Conservation (phyloP, 2,113 vertebrate genomes). For the Eulemur macaco region DNA sequence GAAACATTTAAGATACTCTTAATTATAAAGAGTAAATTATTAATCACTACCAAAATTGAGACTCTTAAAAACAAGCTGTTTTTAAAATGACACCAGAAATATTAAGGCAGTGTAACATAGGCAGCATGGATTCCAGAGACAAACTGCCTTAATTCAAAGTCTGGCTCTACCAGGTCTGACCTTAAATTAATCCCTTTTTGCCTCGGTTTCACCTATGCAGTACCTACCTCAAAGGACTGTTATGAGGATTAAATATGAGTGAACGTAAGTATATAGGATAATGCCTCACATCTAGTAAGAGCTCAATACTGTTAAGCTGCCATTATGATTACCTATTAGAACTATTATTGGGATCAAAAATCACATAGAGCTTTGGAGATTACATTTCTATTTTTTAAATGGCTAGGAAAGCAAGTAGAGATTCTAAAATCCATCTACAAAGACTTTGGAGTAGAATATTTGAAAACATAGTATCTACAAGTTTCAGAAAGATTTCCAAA, state of each 20-base stretch:
- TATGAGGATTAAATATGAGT: not conserved
- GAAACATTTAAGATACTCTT: not conserved
- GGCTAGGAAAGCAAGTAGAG: not conserved
- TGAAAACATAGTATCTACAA: slow-evolving; percentile 4
- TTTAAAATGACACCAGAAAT: not conserved
- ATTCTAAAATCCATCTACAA: slow-evolving; percentile 2
- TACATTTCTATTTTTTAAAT: slow-evolving; percentile 9
- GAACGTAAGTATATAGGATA: not conserved
- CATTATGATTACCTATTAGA: not conserved
- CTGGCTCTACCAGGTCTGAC: not conserved
- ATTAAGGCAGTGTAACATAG: not conserved
- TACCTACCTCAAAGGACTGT: not conserved
- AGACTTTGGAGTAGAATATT: not conserved
- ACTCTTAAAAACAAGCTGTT: slow-evolving; percentile 15
- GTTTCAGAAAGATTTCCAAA: slow-evolving; percentile 33
- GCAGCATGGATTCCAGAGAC: not conserved
- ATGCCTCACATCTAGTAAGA: not conserved
- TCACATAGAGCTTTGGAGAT: not conserved
- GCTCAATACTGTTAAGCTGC: not conserved
- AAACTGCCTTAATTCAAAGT: not conserved
- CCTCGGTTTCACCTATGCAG: not conserved
- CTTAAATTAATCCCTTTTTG: not conserved
- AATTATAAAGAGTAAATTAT: not conserved
- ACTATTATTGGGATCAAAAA: not conserved
- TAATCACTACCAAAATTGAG: not conserved